These are phyloP conservation scores for Drosophila murphyi DNA, from an alignment of 1,140 invertebrate genomes.

Conservation along the genomic window DNA sequence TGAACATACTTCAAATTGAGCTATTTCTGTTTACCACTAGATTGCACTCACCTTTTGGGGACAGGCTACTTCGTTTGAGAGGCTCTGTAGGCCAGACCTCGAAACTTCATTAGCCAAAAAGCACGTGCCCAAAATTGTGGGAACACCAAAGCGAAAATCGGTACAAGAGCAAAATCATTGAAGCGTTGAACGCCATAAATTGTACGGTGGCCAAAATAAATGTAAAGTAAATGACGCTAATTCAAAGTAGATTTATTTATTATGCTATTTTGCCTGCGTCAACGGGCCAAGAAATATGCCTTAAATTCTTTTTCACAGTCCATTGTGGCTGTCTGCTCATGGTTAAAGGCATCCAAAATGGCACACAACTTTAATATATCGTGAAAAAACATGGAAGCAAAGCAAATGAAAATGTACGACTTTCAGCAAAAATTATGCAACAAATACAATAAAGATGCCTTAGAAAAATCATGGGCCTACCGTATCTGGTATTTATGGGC, in stretches of 20 bases:
- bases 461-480: slow-evolving; percentile 8
- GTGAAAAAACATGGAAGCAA: slow-evolving; percentile 33
- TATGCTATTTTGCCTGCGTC: slow-evolving; percentile 75
- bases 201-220: slow-evolving; percentile 75
- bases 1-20: slow-evolving; percentile 51
- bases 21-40: slow-evolving; percentile 52
- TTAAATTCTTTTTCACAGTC: slow-evolving; percentile 58
- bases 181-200: slow-evolving; percentile 63
- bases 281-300: slow-evolving; percentile 76
- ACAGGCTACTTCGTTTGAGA: slow-evolving; percentile 4
- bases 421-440: slow-evolving; percentile 58
- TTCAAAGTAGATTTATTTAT: slow-evolving; percentile 83
- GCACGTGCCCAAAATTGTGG: slow-evolving; percentile 66
- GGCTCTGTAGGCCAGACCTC: slow-evolving; percentile 44
- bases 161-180: slow-evolving; percentile 13
- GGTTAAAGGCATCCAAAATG: neutral
- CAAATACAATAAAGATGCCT: slow-evolving; percentile 55
- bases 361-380: slow-evolving; percentile 20
- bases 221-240: slow-evolving; percentile 82
- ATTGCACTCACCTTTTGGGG: slow-evolving; percentile 44
- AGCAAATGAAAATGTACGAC: slow-evolving; percentile 65
- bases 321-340: slow-evolving; percentile 35
- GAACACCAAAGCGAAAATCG: slow-evolving; percentile 33
- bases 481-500: slow-evolving; percentile 12
- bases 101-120: slow-evolving; percentile 82